Percentiles rank a stretch among this genome's conserved stretches.
phyloP scores from a whole-genome alignment of 2,888 invertebrate genomes.

The Prosapia bicincta region DNA sequence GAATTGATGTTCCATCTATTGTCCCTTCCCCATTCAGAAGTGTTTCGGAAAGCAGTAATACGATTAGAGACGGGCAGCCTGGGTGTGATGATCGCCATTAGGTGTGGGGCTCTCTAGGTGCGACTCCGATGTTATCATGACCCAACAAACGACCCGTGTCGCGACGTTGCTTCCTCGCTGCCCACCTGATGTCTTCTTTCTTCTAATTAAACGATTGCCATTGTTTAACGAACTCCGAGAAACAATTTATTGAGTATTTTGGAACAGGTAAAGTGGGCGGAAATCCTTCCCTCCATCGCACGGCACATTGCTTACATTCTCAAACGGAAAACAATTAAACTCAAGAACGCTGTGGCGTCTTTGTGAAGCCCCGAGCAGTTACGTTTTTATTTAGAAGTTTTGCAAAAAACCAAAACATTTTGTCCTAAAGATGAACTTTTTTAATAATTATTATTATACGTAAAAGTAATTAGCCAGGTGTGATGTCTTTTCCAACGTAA shows the following conservation, averaged over 20 bases:
- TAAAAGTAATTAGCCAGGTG: no score
- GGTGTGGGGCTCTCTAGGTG: slow-evolving; percentile 13
- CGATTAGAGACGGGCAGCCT: neutral
- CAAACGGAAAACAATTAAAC: neutral
- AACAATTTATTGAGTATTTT: slow-evolving; percentile 2
- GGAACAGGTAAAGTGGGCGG: neutral
- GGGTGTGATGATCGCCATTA: slow-evolving; percentile 21
- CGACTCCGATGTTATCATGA: slow-evolving; percentile 14
- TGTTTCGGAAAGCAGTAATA: no score
- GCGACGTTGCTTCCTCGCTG: neutral
- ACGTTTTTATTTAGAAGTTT: no score
- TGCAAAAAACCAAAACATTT: no score
- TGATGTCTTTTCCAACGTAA: no score
- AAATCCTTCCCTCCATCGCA: neutral
- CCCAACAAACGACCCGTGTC: slow-evolving; percentile 28
- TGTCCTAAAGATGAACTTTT: no score
- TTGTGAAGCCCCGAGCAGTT: no score
- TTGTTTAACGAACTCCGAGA: neutral
- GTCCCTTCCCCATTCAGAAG: no score
- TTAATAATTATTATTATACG: no score
- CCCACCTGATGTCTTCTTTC: slow-evolving; percentile 25
- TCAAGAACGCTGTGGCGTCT: no score
- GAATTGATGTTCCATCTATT: no score
- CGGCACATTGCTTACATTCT: neutral
- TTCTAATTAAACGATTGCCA: slow-evolving; percentile 1